These are phyloP conservation scores for Phymorhynchus buccinoides DNA, from an alignment of 1,140 invertebrate genomes.

Conservation along the genomic window DNA sequence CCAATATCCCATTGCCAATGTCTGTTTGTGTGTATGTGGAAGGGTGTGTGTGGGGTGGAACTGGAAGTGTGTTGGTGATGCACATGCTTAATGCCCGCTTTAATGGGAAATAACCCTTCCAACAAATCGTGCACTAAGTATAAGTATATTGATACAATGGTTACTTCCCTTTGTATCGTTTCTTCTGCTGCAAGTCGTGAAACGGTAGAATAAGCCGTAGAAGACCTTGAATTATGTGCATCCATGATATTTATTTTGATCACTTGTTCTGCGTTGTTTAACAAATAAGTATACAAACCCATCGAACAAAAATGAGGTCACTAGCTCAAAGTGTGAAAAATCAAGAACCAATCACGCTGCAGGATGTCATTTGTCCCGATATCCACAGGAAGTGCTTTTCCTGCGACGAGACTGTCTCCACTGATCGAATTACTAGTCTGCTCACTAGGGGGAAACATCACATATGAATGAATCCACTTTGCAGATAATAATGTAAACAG, in stretches of 20 bases:
- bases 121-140: too few relatives aligned
- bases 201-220: background rate
- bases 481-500: background rate
- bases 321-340: background rate
- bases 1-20: too few relatives aligned
- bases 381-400: slow-evolving; percentile 32
- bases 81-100: too few relatives aligned
- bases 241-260: background rate
- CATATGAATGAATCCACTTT: background rate
- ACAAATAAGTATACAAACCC: too few relatives aligned
- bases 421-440: slow-evolving; percentile 21
- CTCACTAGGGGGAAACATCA: background rate
- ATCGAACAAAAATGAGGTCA: background rate
- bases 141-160: too few relatives aligned
- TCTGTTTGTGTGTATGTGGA: background rate
- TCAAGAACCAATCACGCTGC: slow-evolving; percentile 15
- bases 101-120: too few relatives aligned
- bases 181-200: background rate
- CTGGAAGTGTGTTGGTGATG: too few relatives aligned
- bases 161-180: background rate
- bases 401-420: slow-evolving; percentile 5
- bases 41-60: too few relatives aligned
- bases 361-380: slow-evolving; percentile 18
- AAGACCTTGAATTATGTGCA: background rate
- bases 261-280: background rate